phyloP scores from a whole-genome alignment of 2,113 vertebrate genomes.

The Platysternon megacephalum region DNA sequence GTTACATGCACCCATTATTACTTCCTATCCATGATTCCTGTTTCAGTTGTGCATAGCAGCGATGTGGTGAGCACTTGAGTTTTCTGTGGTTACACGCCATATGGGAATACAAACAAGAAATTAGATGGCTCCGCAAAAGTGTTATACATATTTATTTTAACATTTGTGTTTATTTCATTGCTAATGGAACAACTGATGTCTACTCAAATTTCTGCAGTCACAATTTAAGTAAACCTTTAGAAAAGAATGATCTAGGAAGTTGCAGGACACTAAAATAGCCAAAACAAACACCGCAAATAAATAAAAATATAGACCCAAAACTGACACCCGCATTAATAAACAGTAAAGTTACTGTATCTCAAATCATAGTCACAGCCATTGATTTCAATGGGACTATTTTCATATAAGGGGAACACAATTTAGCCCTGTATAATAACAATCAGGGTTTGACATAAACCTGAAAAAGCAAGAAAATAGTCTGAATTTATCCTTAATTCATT shows the following conservation, averaged over 20 bases:
- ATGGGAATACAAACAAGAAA: background rate
- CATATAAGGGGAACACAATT: background rate
- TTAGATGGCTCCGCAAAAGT: background rate
- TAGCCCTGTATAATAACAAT: background rate
- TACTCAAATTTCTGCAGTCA: background rate
- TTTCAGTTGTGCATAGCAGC: background rate
- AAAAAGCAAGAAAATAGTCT: background rate
- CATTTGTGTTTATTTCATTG: background rate
- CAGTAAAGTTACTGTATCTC: background rate
- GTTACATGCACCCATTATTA: background rate
- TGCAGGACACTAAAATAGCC: background rate
- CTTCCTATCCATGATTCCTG: background rate
- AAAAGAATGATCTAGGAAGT: background rate
- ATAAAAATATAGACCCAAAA: background rate
- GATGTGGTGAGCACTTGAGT: background rate
- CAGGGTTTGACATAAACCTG: background rate
- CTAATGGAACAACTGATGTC: background rate
- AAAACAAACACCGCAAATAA: background rate
- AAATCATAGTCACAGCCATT: background rate
- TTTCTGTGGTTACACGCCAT: background rate
- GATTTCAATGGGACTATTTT: background rate
- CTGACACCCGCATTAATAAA: background rate
- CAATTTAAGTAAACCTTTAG: background rate
- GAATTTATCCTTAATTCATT: background rate
- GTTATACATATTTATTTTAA: background rate